A percentile compares a stretch with the other conserved stretches of the same genome.
Conservation (phyloP, 2,888 invertebrate species). For the Peribatodes rhomboidaria region DNA sequence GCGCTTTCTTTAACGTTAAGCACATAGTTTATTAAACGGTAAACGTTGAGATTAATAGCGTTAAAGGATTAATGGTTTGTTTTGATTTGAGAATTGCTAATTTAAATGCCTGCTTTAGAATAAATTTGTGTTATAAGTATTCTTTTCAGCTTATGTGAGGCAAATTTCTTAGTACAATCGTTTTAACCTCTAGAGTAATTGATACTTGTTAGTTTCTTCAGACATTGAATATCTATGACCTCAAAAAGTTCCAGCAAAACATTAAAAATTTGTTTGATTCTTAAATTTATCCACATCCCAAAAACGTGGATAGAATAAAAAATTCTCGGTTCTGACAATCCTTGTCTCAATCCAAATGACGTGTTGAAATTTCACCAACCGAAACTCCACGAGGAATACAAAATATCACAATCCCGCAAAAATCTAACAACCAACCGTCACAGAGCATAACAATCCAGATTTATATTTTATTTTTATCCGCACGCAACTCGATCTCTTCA, state of each 20-base stretch:
- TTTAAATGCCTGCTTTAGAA: neutral
- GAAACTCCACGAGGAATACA: slow-evolving; percentile 26
- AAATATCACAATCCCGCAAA: slow-evolving; percentile 42
- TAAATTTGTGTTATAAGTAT: neutral
- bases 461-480: slow-evolving; percentile 72
- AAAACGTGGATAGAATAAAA: slow-evolving; percentile 7
- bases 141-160: neutral
- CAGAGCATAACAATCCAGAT: slow-evolving; percentile 67
- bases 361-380: slow-evolving; percentile 24
- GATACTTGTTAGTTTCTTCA: no score
- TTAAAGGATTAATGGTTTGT: slow-evolving; percentile 42
- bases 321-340: slow-evolving; percentile 14
- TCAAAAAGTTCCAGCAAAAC: neutral
- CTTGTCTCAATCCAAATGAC: slow-evolving; percentile 19
- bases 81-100: slow-evolving; percentile 31
- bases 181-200: no score
- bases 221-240: neutral
- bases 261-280: neutral
- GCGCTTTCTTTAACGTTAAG: slow-evolving; percentile 74
- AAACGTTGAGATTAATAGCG: slow-evolving; percentile 42
- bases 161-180: neutral
- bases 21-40: slow-evolving; percentile 48
- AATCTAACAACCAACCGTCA: slow-evolving; percentile 46
- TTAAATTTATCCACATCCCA: neutral
- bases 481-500: slow-evolving; percentile 77